Evolutionary conservation across 2,797 vertebrate species (phyloP), one percentile per base, ranked within the genome.

Genomic region (Paramormyrops hopkinsi): DNA sequence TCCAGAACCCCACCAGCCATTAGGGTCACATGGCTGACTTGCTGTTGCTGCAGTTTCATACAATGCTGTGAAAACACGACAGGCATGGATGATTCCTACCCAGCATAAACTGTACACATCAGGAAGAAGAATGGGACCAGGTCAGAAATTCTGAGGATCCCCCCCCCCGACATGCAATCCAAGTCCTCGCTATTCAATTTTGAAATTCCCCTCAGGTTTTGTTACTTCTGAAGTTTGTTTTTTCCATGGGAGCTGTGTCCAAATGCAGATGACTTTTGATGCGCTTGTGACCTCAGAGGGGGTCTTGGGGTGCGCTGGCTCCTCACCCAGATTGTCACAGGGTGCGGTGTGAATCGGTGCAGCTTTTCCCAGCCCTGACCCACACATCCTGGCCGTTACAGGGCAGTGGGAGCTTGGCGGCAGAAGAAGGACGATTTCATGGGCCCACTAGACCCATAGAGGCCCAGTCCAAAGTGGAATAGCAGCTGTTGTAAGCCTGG

Each of bases 211-310:
- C 73, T 76, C 73, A 76, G 73, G 73, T 41, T 76, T 76, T 41
- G 29, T 76, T 41, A 37, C 37, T 37, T 76, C n/a, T 41, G 82
- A 82, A 76, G 37, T 89, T 88, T 19, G n/a, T 82, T 14, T 76
- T 88, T 83, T 89, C 37, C n/a, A 50, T 50, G 76, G 41, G 82
- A 65, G 69, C 79, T 50, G 41, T 90, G 86, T 83, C 73, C 46
- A 76, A 85, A 90, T 90, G 89, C 87, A 62, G 37, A 86, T 59
- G 44, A 48, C 65, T 79, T 29, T 44, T 73, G 4, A 14, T 73
- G 65, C 29, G 11, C 29, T 37, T 37, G 65, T 73, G 65, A 37
- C 25, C 65, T 73, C 65, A 29, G 22, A 25, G n/a, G 59, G n/a
- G 25, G 59, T 29, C 59, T 65, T 69, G 62, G 25, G 62, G 25